Evolutionary conservation across 2,888 invertebrate genomes (phyloP).

Genomic region (Lysandra bellargus): DNA sequence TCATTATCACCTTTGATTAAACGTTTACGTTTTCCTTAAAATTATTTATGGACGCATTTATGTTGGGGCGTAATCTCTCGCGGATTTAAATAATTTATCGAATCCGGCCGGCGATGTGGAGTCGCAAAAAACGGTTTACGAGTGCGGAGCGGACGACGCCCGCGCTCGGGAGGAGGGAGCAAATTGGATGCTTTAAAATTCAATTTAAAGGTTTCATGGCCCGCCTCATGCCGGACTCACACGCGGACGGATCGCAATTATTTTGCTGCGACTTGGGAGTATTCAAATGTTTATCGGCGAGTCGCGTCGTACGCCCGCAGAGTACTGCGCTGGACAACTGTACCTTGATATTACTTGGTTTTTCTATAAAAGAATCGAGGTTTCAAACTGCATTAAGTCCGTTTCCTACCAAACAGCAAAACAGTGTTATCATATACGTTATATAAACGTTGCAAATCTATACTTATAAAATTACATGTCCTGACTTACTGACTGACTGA

Average conservation of each 20-base stretch:
- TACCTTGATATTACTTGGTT: no score
- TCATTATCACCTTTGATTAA: conserved; percentile 21
- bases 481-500: no score
- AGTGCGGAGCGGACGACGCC: conserved; percentile 50
- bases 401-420: no score
- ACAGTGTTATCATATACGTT: no score
- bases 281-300: conserved; percentile 57
- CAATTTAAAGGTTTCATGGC: conserved; percentile 80
- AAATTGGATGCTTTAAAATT: conserved; percentile 81
- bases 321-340: conserved; percentile 20
- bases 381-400: no score
- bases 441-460: no score
- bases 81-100: conserved; percentile 57
- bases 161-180: conserved; percentile 57
- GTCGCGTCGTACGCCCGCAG: conserved; percentile 17
- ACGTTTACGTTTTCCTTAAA: conserved; percentile 1
- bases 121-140: conserved; percentile 69
- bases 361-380: no score
- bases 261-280: conserved; percentile 60
- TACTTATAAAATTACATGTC: no score
- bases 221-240: conserved; percentile 73
- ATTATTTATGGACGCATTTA: conserved; percentile 29
- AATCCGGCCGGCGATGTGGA: conserved; percentile 56
- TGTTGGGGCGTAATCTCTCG: conserved; percentile 33
- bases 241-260: conserved; percentile 71